A percentile compares a stretch with the other conserved stretches of the same genome.
Conservation (phyloP, 2,797 vertebrate species). For the Hypotaenidia okinawae region DNA sequence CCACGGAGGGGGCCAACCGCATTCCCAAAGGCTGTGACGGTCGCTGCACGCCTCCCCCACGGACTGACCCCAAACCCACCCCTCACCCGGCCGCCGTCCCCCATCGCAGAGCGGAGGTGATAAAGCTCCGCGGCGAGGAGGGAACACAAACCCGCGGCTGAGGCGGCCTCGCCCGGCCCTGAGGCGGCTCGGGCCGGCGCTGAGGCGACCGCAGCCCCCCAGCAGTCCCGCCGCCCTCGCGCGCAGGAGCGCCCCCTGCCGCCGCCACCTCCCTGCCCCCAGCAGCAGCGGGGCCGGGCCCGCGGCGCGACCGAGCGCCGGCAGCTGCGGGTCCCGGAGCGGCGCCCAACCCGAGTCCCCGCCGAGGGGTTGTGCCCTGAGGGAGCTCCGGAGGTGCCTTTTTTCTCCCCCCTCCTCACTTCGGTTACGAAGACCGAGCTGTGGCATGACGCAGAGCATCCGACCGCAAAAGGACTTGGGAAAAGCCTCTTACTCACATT, state of each 20-base stretch:
- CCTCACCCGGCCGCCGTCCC: background rate
- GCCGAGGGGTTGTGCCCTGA: no score
- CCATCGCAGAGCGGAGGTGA: no score
- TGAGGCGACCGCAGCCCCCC: background rate
- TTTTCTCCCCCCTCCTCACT: no score
- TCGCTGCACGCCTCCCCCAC: fast-evolving
- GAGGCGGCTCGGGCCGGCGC: background rate
- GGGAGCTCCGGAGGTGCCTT: background rate
- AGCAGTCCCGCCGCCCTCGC: no score
- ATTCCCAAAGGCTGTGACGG: background rate
- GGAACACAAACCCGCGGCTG: fast-evolving
- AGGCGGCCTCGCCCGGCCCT: no score
- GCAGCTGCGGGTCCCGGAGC: no score
- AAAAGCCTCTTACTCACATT: background rate
- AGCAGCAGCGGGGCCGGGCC: background rate
- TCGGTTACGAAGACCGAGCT: background rate
- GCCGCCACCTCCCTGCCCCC: background rate
- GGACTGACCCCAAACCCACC: fast-evolving
- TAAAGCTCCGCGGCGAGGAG: background rate
- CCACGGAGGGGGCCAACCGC: fast-evolving
- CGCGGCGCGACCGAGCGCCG: no score
- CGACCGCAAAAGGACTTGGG: background rate
- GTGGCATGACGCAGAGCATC: background rate
- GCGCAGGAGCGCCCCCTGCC: background rate
- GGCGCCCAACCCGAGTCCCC: no score